phyloP scores from a whole-genome alignment of 2,888 invertebrate genomes.

The Drosophila mimetica region DNA sequence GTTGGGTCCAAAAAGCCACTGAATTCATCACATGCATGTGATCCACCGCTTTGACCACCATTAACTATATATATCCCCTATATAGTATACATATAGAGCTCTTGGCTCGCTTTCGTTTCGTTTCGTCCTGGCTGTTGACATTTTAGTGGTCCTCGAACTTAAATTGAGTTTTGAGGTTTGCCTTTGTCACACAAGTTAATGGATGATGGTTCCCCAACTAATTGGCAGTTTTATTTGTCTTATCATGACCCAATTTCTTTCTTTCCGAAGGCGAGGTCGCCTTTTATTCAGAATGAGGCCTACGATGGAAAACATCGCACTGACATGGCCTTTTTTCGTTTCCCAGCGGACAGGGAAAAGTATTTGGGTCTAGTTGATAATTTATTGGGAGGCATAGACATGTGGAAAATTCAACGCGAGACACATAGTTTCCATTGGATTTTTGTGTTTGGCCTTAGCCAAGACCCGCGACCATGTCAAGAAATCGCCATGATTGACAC shows the following conservation, averaged over 20 bases:
- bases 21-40: background rate
- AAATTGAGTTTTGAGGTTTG: constrained; percentile 46
- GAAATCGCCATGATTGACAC: constrained; percentile 63
- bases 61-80: constrained; percentile 9
- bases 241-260: constrained; percentile 49
- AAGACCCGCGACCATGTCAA: constrained; percentile 40
- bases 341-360: constrained; percentile 57
- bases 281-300: constrained; percentile 45
- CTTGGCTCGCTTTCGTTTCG: constrained; percentile 19
- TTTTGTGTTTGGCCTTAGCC: constrained; percentile 53
- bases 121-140: constrained; percentile 44
- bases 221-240: constrained; percentile 48
- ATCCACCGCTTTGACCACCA: constrained; percentile 10
- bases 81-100: background rate
- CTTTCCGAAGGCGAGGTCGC: constrained; percentile 54
- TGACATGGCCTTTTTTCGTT: constrained; percentile 56
- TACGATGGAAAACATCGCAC: constrained; percentile 23
- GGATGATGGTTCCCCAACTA: constrained; percentile 35
- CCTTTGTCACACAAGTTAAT: constrained; percentile 46
- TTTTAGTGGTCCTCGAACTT: constrained; percentile 47
- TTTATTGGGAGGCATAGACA: constrained; percentile 42
- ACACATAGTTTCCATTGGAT: constrained; percentile 37
- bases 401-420: constrained; percentile 38
- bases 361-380: constrained; percentile 69
- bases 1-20: background rate